These are phyloP conservation scores for Nephrotoma guestfalica DNA, from an alignment of 2,888 invertebrate species.

Conservation along the genomic window DNA sequence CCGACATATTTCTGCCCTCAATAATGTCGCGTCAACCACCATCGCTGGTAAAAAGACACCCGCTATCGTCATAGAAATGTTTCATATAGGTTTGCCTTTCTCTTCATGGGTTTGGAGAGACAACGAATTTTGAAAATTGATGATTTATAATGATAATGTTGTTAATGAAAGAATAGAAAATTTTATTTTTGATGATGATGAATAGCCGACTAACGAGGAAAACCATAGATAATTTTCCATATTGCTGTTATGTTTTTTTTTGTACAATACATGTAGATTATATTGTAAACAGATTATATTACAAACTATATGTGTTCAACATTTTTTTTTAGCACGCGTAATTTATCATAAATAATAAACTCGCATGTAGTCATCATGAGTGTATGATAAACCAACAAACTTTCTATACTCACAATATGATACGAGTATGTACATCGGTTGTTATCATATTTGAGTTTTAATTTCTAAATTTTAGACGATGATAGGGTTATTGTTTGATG, in stretches of 20 bases:
- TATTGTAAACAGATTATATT: neutral
- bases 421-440: neutral
- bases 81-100: too few relatives aligned
- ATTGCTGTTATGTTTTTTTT: neutral
- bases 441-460: neutral
- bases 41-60: too few relatives aligned
- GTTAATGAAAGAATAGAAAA: neutral
- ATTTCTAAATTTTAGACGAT: neutral
- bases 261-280: neutral
- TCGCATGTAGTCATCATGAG: neutral
- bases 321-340: neutral
- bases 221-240: neutral
- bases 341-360: neutral
- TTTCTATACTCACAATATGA: neutral
- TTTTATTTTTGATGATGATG: neutral
- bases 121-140: neutral
- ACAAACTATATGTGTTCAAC: neutral
- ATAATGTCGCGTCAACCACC: too few relatives aligned
- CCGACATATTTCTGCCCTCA: too few relatives aligned
- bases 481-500: neutral
- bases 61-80: too few relatives aligned
- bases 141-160: neutral
- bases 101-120: too few relatives aligned
- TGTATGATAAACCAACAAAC: neutral
- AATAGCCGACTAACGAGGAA: neutral